Evolutionary conservation across 2,888 invertebrate genomes (phyloP), one percentile per base, ranked within the genome.

Genomic region (Drosophila peninsularis): DNA sequence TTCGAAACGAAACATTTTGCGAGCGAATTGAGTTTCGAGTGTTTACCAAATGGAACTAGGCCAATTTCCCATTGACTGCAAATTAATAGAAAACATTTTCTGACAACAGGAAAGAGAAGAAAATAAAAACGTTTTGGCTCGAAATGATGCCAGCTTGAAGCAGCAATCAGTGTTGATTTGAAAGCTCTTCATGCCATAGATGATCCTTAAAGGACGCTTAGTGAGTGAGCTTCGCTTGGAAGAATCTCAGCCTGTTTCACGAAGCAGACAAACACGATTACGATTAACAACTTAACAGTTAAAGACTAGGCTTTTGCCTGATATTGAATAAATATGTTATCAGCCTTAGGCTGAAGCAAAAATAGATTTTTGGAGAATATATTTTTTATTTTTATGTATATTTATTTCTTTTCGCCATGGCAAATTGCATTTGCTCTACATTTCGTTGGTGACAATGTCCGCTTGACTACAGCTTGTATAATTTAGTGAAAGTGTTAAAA

Each of bases 1-100:
- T 21, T 19, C 24, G 41, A 19, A 30, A 6, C 3, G 30, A 41
- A 17, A 41, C 54, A 37, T 27, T 21, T 39, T 65, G n/a, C 2
- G 34, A 39, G 39, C 45, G 54, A 54, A 41, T 54, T 41, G 54
- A 54, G 19, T 41, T 39, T 19, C 47, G 19, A 47, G 47, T 47
- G 47, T 47, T 47, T 47, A 47, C 47, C 17, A 32, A 30, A 6
- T 47, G n/a, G 7, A 47, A 47, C 32, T 47, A 17, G 47, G 47
- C 47, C 47, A 17, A 47, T 47, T 47, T 47, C 47, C 30, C 17
- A 32, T 47, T 32, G 5, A 47, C 30, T 30, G 5, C 13, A 47
- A 47, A 30, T 47, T 19, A 32, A 19, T 47, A 32, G 30, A 47
- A 47, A 47, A 47, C 32, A 32, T 32, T 32, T 47, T 32, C 47